These are phyloP conservation scores for Natator depressus DNA, from an alignment of 2,113 vertebrate genomes.

Conservation along the genomic window DNA sequence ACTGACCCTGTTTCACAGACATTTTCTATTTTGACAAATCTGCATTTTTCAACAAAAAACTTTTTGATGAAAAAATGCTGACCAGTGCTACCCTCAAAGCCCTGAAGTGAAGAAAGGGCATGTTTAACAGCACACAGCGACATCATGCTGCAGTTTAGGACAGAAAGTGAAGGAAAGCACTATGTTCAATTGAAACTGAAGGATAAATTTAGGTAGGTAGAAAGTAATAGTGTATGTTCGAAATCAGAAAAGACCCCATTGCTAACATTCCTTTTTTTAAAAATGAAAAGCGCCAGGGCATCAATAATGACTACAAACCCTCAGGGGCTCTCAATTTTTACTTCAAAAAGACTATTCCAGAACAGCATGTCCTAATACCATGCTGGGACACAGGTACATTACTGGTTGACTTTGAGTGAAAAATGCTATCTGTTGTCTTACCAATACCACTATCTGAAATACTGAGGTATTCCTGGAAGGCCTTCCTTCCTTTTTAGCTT, in stretches of 20 bases:
- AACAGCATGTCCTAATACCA: conserved; percentile 10
- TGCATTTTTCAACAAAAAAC: not conserved
- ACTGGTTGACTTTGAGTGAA: not conserved
- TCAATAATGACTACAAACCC: not conserved
- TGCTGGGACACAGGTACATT: not conserved
- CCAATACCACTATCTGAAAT: not conserved
- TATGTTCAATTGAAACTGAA: not conserved
- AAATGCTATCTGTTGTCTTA: not conserved
- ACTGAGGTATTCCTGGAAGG: not conserved
- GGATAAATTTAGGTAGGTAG: conserved; percentile 3
- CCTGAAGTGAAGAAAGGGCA: not conserved
- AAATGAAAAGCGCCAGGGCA: not conserved
- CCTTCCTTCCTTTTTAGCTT: not conserved
- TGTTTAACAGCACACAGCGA: not conserved
- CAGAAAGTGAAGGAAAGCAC: not conserved
- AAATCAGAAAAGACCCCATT: not conserved
- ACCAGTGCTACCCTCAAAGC: not conserved
- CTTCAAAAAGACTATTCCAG: not conserved
- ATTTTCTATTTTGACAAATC: not conserved
- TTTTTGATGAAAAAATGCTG: not conserved
- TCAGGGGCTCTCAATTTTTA: not conserved
- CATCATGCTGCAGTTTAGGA: not conserved
- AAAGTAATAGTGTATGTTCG: not conserved
- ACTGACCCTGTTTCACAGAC: not conserved
- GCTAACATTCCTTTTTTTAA: conserved; percentile 11